Conservation (phyloP, 2,797 vertebrate genomes). For the Streptopelia turtur region DNA sequence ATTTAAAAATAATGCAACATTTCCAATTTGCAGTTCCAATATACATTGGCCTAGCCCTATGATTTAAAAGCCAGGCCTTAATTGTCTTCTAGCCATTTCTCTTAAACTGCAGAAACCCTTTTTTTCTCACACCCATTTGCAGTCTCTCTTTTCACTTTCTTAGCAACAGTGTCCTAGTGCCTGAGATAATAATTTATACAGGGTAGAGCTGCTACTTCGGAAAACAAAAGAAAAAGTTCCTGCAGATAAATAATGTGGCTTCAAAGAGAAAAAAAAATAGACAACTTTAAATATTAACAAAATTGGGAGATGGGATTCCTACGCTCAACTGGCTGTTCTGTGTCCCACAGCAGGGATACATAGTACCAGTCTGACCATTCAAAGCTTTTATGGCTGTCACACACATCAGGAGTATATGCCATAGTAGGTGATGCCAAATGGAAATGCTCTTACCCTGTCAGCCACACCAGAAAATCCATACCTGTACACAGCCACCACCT, state of each 20-base stretch:
- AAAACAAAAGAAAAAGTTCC: neutral
- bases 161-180: neutral
- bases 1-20: slow-evolving; percentile 1
- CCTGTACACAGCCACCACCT: neutral
- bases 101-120: neutral
- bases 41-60: neutral
- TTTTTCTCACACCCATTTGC: slow-evolving; percentile 14
- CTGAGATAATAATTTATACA: neutral
- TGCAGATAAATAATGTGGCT: neutral
- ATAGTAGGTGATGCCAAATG: neutral
- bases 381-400: neutral
- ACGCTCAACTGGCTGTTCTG: neutral
- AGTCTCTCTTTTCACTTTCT: neutral
- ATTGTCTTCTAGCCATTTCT: slow-evolving; percentile 21
- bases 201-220: neutral
- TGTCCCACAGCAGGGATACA: neutral
- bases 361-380: neutral
- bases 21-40: neutral
- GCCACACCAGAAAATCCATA: neutral
- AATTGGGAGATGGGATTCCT: neutral
- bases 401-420: neutral
- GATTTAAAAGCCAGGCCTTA: slow-evolving; percentile 14
- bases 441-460: neutral
- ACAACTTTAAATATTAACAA: neutral
- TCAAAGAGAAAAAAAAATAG: neutral